phyloP scores from a whole-genome alignment of 2,888 invertebrate genomes.

The Tenthredo mesomela region DNA sequence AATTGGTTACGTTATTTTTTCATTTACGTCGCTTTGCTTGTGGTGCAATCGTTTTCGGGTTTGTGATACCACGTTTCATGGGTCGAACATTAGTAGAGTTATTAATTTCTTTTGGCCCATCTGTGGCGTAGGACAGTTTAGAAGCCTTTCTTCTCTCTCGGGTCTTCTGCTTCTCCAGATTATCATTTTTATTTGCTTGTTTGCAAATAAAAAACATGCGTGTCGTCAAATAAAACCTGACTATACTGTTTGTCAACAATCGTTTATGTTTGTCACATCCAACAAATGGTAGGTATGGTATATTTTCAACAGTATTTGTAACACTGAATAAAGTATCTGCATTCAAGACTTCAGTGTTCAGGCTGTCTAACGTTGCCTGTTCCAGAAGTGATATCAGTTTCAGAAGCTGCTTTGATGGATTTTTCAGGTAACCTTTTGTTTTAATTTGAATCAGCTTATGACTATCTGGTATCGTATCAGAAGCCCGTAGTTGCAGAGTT shows the following conservation, averaged over 20 bases:
- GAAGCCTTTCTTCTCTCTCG: conserved; percentile 17
- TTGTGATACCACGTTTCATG: too few relatives aligned
- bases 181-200: conserved; percentile 52
- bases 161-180: too few relatives aligned
- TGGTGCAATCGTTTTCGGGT: too few relatives aligned
- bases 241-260: conserved; percentile 17
- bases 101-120: background rate
- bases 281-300: background rate
- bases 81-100: background rate
- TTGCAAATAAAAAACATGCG: conserved; percentile 52
- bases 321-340: background rate
- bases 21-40: too few relatives aligned
- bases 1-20: too few relatives aligned
- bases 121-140: conserved; percentile 31
- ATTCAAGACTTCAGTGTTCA: background rate
- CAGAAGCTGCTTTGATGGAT: background rate
- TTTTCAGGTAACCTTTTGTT: background rate
- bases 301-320: background rate
- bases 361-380: background rate
- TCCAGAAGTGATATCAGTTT: background rate
- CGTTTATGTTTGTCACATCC: background rate
- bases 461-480: background rate
- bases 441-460: background rate
- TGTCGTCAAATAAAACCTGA: conserved; percentile 49
- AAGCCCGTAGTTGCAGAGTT: background rate